Conservation (phyloP, 2,888 invertebrate species). For the Lacanobia oleracea region DNA sequence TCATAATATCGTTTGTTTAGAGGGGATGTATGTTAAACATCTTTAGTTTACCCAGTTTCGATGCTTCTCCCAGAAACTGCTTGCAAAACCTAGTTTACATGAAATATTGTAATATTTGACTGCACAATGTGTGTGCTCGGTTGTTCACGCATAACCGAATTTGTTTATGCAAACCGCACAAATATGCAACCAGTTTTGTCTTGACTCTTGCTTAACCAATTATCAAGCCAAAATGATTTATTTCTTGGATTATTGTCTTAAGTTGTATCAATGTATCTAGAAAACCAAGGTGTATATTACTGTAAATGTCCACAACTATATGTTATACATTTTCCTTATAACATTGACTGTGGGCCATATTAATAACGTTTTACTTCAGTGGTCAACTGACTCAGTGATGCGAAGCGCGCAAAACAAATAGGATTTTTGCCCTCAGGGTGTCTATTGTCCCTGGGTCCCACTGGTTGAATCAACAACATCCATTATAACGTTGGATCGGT, state of each 20-base stretch:
- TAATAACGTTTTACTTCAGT: constrained; percentile 26
- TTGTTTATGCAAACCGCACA: constrained; percentile 13
- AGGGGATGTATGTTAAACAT: constrained; percentile 20
- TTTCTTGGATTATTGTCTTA: neutral
- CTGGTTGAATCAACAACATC: constrained; percentile 67
- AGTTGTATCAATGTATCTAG: too few relatives aligned
- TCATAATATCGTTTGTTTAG: constrained; percentile 27
- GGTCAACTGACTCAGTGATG: constrained; percentile 28
- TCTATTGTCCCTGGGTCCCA: constrained; percentile 74
- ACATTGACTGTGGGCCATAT: constrained; percentile 15
- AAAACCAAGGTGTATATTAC: neutral
- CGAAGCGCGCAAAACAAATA: constrained; percentile 61
- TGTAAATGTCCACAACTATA: neutral
- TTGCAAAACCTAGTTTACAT: constrained; percentile 28
- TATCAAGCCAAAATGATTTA: constrained; percentile 3
- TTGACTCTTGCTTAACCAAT: constrained; percentile 19
- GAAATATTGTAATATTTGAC: constrained; percentile 41
- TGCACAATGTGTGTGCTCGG: constrained; percentile 16
- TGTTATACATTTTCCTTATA: constrained; percentile 22
- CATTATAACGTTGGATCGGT: constrained; percentile 78
- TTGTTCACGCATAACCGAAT: constrained; percentile 19
- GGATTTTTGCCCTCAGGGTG: constrained; percentile 70
- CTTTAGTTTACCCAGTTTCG: constrained; percentile 28
- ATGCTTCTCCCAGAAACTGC: constrained; percentile 29
- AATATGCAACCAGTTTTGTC: constrained; percentile 9